Percentiles rank a stretch among this genome's conserved stretches.
phyloP scores from a whole-genome alignment of 2,113 vertebrate genomes.

The Thryonomys swinderianus region DNA sequence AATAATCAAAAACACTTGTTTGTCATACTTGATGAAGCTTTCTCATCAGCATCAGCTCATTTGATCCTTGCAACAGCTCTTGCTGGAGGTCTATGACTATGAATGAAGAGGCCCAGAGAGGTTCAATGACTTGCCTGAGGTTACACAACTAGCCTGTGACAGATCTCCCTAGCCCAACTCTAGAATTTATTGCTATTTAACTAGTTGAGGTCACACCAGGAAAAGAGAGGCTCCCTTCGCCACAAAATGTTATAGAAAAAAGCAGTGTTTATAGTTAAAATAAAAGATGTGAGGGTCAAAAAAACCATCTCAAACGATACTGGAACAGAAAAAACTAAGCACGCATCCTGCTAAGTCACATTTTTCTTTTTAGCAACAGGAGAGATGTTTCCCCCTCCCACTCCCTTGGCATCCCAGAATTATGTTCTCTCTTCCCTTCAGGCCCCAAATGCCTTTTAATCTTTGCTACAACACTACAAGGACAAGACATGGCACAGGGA shows the following conservation, averaged over 20 bases:
- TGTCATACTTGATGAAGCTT: neutral
- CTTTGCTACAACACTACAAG: neutral
- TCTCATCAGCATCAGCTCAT: neutral
- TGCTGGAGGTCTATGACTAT: neutral
- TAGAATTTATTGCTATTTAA: neutral
- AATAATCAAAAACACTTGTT: slow-evolving; percentile 11
- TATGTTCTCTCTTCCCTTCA: slow-evolving; percentile 16
- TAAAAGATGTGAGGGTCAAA: neutral
- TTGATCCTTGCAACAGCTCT: neutral
- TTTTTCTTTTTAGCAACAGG: slow-evolving; percentile 9
- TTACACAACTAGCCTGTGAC: neutral
- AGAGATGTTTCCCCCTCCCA: neutral
- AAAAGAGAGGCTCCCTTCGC: neutral
- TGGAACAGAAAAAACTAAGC: neutral
- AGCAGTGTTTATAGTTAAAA: neutral
- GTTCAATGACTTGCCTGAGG: neutral
- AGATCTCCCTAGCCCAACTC: neutral
- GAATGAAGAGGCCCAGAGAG: neutral
- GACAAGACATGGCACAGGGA: neutral
- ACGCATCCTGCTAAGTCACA: neutral
- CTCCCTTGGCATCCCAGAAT: neutral
- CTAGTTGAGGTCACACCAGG: neutral
- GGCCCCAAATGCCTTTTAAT: slow-evolving; percentile 48
- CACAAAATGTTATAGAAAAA: neutral
- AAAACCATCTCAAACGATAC: neutral